phyloP scores from a whole-genome alignment of 1,140 invertebrate genomes.

The Condylostylus longicornis region DNA sequence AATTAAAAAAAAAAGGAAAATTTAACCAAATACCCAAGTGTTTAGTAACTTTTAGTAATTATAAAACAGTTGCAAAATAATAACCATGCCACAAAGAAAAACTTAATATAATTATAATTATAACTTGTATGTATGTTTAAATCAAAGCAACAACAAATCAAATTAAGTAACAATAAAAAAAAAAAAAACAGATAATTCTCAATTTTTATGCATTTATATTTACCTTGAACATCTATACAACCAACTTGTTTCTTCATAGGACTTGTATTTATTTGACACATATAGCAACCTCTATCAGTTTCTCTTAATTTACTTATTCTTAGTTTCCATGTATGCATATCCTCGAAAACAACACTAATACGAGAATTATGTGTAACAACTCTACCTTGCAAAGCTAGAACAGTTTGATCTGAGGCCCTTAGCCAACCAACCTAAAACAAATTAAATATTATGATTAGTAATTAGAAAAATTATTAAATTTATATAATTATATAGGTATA shows the following conservation, averaged over 20 bases:
- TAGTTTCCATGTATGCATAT: slow-evolving; percentile 57
- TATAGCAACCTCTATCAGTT: slow-evolving; percentile 62
- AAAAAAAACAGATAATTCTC: too few species aligned
- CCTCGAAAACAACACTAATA: slow-evolving; percentile 63
- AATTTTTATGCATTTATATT: slow-evolving; percentile 15
- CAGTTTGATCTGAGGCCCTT: slow-evolving; percentile 73
- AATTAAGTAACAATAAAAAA: too few species aligned
- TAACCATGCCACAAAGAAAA: too few species aligned
- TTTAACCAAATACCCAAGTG: too few species aligned
- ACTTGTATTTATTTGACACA: slow-evolving; percentile 79
- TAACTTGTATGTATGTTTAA: too few species aligned
- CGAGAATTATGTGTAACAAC: slow-evolving; percentile 79
- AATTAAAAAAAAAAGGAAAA: too few species aligned
- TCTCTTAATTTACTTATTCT: slow-evolving; percentile 57
- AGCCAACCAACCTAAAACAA: slow-evolving; percentile 75
- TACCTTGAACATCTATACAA: slow-evolving; percentile 77
- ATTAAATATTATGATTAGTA: background rate
- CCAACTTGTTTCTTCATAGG: slow-evolving; percentile 77
- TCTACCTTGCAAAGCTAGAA: slow-evolving; percentile 65
- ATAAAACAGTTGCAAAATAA: too few species aligned
- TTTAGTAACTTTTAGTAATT: too few species aligned
- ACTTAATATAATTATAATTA: too few species aligned
- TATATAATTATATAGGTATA: slow-evolving; percentile 31
- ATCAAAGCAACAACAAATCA: background rate
- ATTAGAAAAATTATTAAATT: background rate